These are phyloP conservation scores for Cardinalis cardinalis DNA, from an alignment of 2,113 vertebrate genomes.

Conservation along the genomic window DNA sequence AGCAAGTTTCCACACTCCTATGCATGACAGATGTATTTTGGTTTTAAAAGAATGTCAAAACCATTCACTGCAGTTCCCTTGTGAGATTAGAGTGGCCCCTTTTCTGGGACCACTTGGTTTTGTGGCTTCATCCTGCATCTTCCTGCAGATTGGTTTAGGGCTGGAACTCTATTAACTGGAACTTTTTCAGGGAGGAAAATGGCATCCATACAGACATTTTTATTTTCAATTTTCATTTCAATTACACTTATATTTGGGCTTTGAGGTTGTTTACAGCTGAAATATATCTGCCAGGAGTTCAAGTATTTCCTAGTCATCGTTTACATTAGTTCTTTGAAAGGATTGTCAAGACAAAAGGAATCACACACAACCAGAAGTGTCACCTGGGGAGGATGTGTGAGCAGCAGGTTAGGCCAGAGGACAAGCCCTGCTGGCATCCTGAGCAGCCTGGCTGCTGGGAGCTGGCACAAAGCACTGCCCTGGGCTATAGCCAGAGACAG, in stretches of 20 bases:
- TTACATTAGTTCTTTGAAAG: neutral
- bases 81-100: neutral
- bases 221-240: neutral
- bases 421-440: neutral
- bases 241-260: neutral
- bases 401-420: neutral
- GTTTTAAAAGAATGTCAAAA: conserved; percentile 4
- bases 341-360: neutral
- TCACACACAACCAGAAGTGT: fast-evolving
- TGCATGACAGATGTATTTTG: neutral
- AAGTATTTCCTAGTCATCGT: neutral
- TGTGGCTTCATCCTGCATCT: neutral
- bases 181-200: neutral
- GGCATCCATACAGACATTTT: neutral
- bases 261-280: neutral
- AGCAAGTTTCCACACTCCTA: neutral
- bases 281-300: neutral
- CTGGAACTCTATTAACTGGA: neutral
- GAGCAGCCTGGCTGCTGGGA: neutral
- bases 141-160: neutral
- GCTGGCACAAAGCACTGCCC: neutral
- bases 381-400: neutral
- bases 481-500: fast-evolving
- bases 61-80: neutral
- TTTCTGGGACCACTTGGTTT: neutral